Evolutionary conservation across 2,113 vertebrate genomes (phyloP).

Genomic region (Hemibagrus wyckioides): DNA sequence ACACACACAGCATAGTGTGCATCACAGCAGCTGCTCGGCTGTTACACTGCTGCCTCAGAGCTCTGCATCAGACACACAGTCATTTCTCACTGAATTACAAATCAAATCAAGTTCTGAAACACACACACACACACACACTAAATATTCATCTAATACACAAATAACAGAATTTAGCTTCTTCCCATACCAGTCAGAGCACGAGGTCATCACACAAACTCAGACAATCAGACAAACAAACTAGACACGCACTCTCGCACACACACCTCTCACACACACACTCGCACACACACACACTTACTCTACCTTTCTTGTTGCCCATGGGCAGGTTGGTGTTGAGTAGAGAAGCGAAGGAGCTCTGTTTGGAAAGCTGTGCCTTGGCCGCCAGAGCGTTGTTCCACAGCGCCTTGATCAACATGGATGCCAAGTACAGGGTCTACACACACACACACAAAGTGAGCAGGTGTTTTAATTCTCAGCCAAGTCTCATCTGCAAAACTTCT

Average conservation of each 20-base stretch:
- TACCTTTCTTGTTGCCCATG: slow-evolving; percentile 98
- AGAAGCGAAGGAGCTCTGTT: slow-evolving; percentile 98
- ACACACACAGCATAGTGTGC: no score
- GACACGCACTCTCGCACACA: no score
- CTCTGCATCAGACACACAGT: no score
- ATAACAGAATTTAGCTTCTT: not conserved
- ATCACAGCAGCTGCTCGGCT: not conserved
- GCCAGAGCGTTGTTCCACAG: slow-evolving; percentile 98
- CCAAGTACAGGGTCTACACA: slow-evolving; percentile 91
- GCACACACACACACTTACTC: slow-evolving; percentile 22
- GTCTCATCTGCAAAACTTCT: slow-evolving; percentile 42
- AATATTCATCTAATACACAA: not conserved
- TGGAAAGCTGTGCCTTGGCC: slow-evolving; percentile 96
- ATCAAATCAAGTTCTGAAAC: no score
- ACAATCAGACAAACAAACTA: no score
- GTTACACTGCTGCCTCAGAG: not conserved
- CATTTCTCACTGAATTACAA: no score
- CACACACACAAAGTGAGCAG: not conserved
- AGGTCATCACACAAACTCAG: not conserved
- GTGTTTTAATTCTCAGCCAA: not conserved
- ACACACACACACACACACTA: not conserved
- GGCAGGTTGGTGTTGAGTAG: slow-evolving; percentile 96
- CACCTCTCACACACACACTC: not conserved
- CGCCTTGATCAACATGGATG: slow-evolving; percentile 99
- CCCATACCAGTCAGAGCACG: not conserved